Evolutionary conservation across 2,888 invertebrate species (phyloP).

Genomic region (Leistus spinibarbis): DNA sequence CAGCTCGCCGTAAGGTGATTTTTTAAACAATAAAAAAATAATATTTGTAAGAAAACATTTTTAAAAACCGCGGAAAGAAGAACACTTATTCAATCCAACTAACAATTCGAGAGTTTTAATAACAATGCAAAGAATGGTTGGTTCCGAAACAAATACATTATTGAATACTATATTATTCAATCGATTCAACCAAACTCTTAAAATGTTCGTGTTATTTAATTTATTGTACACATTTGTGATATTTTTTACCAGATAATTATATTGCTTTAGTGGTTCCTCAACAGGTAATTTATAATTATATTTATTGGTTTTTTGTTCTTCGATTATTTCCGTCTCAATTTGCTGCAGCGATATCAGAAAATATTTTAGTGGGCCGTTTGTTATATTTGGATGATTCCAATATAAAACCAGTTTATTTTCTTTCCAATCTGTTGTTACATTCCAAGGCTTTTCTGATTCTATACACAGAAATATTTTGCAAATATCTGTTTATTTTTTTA

Average conservation of each 20-base stretch:
- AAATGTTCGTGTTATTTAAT: background rate
- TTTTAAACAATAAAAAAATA: too few relatives aligned
- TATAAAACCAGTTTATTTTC: slow-evolving; percentile 14
- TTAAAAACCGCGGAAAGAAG: background rate
- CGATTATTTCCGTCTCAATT: background rate
- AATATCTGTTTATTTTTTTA: background rate
- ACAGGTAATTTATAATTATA: background rate
- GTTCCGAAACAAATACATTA: too few relatives aligned
- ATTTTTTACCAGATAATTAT: background rate
- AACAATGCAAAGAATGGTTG: too few relatives aligned
- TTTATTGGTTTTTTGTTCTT: background rate
- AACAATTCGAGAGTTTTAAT: background rate
- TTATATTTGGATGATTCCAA: slow-evolving; percentile 23
- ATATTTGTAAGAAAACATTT: too few relatives aligned
- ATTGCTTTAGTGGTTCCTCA: background rate
- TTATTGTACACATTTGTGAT: too few relatives aligned
- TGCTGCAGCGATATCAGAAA: slow-evolving; percentile 13
- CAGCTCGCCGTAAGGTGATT: too few relatives aligned
- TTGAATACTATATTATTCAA: background rate
- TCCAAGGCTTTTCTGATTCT: slow-evolving; percentile 3
- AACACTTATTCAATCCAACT: background rate
- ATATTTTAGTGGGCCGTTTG: slow-evolving; percentile 16
- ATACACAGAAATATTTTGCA: background rate
- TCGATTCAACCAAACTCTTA: background rate
- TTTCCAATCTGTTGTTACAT: slow-evolving; percentile 7